Evolutionary conservation across 1,140 invertebrate species (phyloP).

Genomic region (Cheumatopsyche charites): DNA sequence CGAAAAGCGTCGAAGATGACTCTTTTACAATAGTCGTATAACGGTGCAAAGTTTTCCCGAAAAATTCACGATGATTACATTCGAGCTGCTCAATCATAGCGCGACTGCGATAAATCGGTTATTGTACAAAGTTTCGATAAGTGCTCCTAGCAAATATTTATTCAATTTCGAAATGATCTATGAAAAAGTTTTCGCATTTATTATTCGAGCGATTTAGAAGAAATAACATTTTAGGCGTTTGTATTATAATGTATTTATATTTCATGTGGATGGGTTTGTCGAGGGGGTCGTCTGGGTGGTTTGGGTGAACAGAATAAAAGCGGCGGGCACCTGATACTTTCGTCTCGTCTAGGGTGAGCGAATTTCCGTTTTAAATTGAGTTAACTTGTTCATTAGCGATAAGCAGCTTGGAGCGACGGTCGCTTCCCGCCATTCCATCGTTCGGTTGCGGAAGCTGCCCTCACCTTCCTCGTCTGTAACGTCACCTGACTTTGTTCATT

Average conservation of each 20-base stretch:
- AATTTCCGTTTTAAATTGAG: constrained; percentile 49
- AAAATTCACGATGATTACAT: too few relatives aligned
- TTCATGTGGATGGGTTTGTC: not conserved
- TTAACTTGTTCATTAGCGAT: constrained; percentile 50
- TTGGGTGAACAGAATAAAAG: constrained; percentile 2
- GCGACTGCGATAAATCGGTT: too few relatives aligned
- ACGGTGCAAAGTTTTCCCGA: too few relatives aligned
- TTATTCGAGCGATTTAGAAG: too few relatives aligned
- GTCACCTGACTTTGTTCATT: too few relatives aligned
- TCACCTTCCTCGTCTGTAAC: not conserved
- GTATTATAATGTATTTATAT: too few relatives aligned
- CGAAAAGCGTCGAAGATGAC: not conserved
- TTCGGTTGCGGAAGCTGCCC: not conserved
- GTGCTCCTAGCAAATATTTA: too few relatives aligned
- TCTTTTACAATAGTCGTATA: constrained; percentile 4
- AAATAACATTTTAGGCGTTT: too few relatives aligned
- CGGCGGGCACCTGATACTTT: constrained; percentile 37
- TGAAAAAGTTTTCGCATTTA: too few relatives aligned
- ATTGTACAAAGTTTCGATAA: too few relatives aligned
- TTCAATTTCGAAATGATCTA: too few relatives aligned
- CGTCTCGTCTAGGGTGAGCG: constrained; percentile 23
- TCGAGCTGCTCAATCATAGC: too few relatives aligned
- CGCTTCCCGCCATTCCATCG: constrained; percentile 23
- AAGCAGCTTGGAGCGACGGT: constrained; percentile 43
- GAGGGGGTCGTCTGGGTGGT: not conserved